These are phyloP conservation scores for Trichomalopsis sarcophagae DNA, from an alignment of 1,140 invertebrate species.

Conservation along the genomic window DNA sequence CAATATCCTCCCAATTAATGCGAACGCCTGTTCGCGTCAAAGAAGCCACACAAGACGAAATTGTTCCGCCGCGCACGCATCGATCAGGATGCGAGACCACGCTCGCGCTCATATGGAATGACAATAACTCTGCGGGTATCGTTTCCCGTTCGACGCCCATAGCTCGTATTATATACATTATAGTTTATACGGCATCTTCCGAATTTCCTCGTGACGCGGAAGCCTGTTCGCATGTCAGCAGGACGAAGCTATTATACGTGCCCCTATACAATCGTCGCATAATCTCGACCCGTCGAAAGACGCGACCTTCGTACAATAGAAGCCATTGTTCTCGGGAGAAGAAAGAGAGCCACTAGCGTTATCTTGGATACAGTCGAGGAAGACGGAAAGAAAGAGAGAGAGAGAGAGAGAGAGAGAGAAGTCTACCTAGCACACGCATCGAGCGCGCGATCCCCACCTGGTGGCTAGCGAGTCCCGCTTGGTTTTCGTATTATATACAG, in stretches of 20 bases:
- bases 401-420: neutral
- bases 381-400: neutral
- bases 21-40: neutral
- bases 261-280: neutral
- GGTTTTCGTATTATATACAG: slow-evolving; percentile 22
- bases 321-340: neutral
- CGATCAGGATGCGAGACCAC: slow-evolving; percentile 8
- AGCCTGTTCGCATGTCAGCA: neutral
- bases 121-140: neutral
- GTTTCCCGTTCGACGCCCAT: neutral
- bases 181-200: neutral
- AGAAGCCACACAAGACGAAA: neutral
- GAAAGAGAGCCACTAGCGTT: neutral
- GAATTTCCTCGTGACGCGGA: neutral
- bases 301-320: neutral
- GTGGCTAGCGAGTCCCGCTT: neutral
- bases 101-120: neutral
- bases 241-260: neutral
- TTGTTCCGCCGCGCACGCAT: neutral
- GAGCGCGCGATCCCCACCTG: neutral
- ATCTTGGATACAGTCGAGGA: neutral
- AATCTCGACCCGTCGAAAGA: neutral
- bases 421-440: neutral
- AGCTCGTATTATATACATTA: too few relatives aligned
- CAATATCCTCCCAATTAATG: neutral